A percentile compares a stretch with the other conserved stretches of the same genome.
These are phyloP conservation scores for Myodes glareolus DNA, from an alignment of 2,113 vertebrate species.

Conservation along the genomic window DNA sequence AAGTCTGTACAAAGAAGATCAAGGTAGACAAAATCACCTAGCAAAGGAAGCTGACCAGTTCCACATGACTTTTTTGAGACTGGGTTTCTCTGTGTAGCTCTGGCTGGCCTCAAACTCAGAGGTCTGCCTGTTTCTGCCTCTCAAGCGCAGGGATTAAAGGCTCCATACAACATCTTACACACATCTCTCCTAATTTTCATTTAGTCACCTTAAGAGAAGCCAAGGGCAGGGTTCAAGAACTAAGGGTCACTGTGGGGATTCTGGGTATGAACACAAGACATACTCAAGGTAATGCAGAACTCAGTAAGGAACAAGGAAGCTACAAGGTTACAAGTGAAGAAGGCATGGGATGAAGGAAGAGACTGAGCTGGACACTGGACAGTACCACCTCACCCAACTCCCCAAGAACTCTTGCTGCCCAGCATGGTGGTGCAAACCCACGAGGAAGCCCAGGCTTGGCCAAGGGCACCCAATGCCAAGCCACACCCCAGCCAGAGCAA, in stretches of 20 bases:
- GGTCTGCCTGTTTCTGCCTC: background rate
- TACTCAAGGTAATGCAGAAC: background rate
- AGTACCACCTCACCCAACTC: background rate
- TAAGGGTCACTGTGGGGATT: background rate
- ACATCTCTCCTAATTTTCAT: background rate
- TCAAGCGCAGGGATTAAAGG: background rate
- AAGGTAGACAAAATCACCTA: background rate
- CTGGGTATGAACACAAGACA: background rate
- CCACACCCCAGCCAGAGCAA: background rate
- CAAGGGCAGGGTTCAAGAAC: background rate
- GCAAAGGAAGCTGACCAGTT: background rate
- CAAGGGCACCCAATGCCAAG: constrained; percentile 13
- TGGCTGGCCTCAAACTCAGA: background rate
- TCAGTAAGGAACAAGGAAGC: background rate
- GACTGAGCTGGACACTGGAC: background rate
- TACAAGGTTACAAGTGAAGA: background rate
- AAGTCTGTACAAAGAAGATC: background rate
- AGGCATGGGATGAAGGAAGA: background rate
- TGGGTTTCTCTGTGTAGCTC: background rate
- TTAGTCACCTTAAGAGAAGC: background rate
- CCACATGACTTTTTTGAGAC: background rate
- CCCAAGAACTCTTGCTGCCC: background rate
- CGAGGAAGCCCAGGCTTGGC: background rate
- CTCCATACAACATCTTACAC: background rate
- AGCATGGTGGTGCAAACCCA: background rate